Evolutionary conservation across 1,140 invertebrate species (phyloP), one percentile per base, ranked within the genome.

Genomic region (Nylanderia fulva): DNA sequence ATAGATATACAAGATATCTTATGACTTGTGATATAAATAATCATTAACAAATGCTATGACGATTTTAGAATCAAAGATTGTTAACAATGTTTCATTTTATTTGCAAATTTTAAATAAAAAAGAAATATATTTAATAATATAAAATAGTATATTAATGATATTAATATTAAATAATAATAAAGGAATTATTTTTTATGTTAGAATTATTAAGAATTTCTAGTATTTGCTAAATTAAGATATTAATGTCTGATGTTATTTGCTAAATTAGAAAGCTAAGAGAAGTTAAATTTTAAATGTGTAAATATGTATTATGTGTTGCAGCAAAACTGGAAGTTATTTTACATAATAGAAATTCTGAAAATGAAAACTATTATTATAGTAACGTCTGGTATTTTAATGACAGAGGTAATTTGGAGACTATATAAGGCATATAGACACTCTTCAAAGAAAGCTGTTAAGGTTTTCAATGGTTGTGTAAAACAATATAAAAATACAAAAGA

Each of bases 321-420:
- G 5, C 2, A 33, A 33, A 71, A 15, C 24, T 15, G 15, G 15
- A 36, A 36, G 6, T n/a, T 33, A 9, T 21, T 13, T 36, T 21
- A 18, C 15, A 48, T 18, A 48, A 5, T 48, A 9, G 2, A 7
- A 4, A 36, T 18, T n/a, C 33, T 21, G 0, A 33, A 0, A 24
- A 79, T 3, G 58, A 56, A 6, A 15, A 69, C 11, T 6, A 42
- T 13, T 64, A 7, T 75, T 45, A 36, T 88, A 0, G 0, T 83
- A 64, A 45, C 33, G 1, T 69, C 36, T 9, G 48, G 60, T 33
- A 15, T 60, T 27, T 1, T 86, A 0, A 0, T 85, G 18, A 63
- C 88, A 2, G 90, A 92, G 60, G 5, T 88, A 18, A 15, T 77
- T 11, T 92, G 89, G 90, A 42, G 88, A 11, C 48, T 87, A 2